Conservation (phyloP, 2,888 invertebrate species). For the Megalurothrips usitatus region DNA sequence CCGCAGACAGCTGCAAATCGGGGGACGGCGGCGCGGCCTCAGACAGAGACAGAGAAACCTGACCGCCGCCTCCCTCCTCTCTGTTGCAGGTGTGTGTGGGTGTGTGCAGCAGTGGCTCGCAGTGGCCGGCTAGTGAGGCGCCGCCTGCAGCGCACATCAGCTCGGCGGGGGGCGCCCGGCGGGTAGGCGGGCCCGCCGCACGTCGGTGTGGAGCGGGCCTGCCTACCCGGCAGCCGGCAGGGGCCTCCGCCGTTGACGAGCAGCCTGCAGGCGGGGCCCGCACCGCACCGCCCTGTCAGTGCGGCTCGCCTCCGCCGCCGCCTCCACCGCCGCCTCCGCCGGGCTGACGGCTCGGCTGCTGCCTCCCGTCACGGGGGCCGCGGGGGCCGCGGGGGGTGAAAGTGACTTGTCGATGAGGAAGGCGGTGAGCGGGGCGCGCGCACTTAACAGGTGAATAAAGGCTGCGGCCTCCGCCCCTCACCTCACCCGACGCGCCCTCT, state of each 20-base stretch:
- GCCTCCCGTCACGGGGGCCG: not conserved
- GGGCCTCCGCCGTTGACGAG: not conserved
- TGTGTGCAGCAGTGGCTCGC: too few species aligned
- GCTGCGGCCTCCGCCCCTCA: not conserved
- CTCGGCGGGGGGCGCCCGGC: not conserved
- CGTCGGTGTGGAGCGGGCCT: not conserved
- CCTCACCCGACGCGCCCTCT: not conserved
- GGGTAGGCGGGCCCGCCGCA: not conserved
- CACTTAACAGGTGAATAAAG: conserved; percentile 20
- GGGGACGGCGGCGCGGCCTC: too few species aligned
- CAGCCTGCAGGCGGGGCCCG: too few species aligned
- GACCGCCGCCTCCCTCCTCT: too few species aligned
- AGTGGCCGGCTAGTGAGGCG: too few species aligned
- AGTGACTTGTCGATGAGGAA: not conserved
- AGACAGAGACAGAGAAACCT: too few species aligned
- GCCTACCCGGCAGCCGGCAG: not conserved
- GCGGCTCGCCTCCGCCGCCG: too few species aligned
- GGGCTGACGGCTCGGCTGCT: too few species aligned
- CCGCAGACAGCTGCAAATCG: too few species aligned
- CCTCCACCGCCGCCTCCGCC: too few species aligned
- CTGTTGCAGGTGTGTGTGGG: too few species aligned
- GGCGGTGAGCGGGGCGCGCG: not conserved
- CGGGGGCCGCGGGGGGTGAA: not conserved
- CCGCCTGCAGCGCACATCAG: not conserved
- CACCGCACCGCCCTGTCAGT: too few species aligned